Conservation (phyloP, 2,888 invertebrate species). For the Oligia fasciuncula region DNA sequence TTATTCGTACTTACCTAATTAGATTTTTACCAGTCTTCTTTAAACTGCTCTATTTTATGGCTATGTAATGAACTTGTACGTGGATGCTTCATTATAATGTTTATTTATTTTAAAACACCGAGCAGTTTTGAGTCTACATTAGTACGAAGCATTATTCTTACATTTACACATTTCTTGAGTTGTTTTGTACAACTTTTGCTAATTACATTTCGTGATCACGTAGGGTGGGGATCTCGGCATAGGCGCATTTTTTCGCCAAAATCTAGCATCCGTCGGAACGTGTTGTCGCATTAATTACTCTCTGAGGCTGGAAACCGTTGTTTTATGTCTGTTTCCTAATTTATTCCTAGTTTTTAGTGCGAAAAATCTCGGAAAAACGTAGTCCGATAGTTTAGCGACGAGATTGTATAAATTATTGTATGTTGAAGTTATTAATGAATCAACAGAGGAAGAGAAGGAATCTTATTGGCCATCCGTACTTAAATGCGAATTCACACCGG, state of each 20-base stretch:
- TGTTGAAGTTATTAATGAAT: not conserved
- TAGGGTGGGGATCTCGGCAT: conserved; percentile 63
- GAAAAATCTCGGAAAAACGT: conserved; percentile 8
- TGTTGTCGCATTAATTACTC: conserved; percentile 76
- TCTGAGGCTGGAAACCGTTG: conserved; percentile 48
- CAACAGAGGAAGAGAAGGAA: not conserved
- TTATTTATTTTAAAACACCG: conserved; percentile 23
- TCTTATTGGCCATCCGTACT: not conserved
- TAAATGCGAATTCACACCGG: not conserved
- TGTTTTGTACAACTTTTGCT: conserved; percentile 29
- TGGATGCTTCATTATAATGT: conserved; percentile 30
- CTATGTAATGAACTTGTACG: conserved; percentile 27
- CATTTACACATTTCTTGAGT: conserved; percentile 8
- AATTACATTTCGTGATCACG: conserved; percentile 53
- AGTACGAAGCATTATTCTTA: not conserved
- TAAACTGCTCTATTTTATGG: conserved; percentile 37
- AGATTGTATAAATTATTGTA: not conserved
- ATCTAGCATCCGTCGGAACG: conserved; percentile 83
- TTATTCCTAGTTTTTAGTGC: conserved; percentile 26
- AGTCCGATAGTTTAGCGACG: not conserved
- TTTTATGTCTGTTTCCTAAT: conserved; percentile 51
- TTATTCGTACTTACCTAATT: conserved; percentile 56
- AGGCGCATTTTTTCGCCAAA: conserved; percentile 88
- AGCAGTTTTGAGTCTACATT: conserved; percentile 3
- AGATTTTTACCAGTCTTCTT: conserved; percentile 54